Evolutionary conservation across 1,140 invertebrate species (phyloP), one percentile per base, ranked within the genome.

Genomic region (Drosophila tsacasi): DNA sequence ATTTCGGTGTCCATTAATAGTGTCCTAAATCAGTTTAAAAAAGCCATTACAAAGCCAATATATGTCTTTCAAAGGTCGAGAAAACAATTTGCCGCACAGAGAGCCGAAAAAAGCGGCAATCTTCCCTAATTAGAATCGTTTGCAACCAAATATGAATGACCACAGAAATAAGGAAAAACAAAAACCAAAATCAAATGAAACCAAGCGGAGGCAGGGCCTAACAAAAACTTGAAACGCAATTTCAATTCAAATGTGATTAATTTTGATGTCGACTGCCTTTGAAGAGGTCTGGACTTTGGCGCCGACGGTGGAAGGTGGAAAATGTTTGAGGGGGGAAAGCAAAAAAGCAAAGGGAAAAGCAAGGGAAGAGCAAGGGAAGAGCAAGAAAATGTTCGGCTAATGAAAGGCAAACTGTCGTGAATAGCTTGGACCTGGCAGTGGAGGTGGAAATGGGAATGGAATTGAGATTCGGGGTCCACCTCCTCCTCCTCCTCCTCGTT

Each of bases 241-340:
- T 84, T 86, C 83, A 71, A 89, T 89, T 78, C 71, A 61, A 83
- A 83, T 83, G 80, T 72, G 84, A 89, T 87, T 89, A 83, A 87
- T 89, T 89, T 83, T 64, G 73, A 75, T 81, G 81, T 54, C 66
- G 59, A 71, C 49, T 66, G 77, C 57, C 81, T 83, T 83, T 83
- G 76, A 83, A 83, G 80, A 73, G 47, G 50, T 23, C 61, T 67
- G 67, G 57, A 55, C 80, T 37, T 54, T 44, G 59, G 42, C 60
- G 50, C 15, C 19, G 3, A 40, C 21, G 9, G 10, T 2, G 10
- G 49, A 35, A 17, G 59, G 65, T 65, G 35, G 42, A 25, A 50
- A 62, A 35, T 19, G 35, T 13, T 13, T 39, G 19, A 8, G 13
- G 50, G 23, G 25, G 44, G 10, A 23, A 37, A 57, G 9, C n/a